Conservation (phyloP, 2,797 vertebrate genomes). For the Lemur catta region DNA sequence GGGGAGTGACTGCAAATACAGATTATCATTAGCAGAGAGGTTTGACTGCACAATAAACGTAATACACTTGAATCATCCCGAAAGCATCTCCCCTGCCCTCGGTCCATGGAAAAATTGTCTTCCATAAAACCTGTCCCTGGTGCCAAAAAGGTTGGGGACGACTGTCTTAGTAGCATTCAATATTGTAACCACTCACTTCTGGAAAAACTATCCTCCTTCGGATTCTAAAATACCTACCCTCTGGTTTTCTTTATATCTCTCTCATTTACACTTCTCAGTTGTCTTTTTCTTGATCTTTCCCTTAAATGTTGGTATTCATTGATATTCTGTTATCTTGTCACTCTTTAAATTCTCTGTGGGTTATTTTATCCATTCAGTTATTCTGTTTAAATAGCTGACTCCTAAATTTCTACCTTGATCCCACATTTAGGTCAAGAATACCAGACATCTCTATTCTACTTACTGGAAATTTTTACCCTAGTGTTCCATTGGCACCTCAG, state of each 20-base stretch:
- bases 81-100: no score
- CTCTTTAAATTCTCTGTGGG: background rate
- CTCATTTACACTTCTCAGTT: background rate
- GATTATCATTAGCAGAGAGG: no score
- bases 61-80: no score
- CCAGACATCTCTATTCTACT: background rate
- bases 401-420: background rate
- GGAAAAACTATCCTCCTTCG: background rate
- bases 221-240: background rate
- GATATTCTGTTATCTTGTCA: background rate
- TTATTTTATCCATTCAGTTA: background rate
- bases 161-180: background rate
- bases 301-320: background rate
- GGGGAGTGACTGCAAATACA: no score
- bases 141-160: no score
- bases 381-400: background rate
- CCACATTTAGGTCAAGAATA: background rate
- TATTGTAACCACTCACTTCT: background rate
- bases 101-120: no score
- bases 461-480: background rate
- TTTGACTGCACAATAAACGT: no score
- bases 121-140: no score
- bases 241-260: background rate
- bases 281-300: background rate
- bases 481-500: background rate